Percentiles rank a stretch among this genome's conserved stretches.
These are phyloP conservation scores for Muscicapa adusta DNA, from an alignment of 2,113 vertebrate species.

Conservation along the genomic window DNA sequence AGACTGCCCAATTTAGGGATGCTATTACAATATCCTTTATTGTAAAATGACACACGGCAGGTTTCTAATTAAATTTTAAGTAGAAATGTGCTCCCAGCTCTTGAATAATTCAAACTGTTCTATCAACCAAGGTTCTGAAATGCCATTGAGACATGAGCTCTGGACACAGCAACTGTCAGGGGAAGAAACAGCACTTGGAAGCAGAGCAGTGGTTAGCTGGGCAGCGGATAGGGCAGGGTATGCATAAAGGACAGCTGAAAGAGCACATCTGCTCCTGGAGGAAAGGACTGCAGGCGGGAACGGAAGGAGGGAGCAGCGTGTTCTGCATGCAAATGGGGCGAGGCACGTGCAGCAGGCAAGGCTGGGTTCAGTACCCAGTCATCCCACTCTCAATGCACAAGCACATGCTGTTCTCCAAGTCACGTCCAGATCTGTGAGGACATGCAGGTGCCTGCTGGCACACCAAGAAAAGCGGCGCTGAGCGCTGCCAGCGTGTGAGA, in stretches of 20 bases:
- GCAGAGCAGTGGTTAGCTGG: not conserved
- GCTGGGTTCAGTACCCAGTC: not conserved
- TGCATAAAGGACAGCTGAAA: constrained; percentile 19
- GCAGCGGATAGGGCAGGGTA: not conserved
- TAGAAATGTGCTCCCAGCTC: constrained; percentile 40
- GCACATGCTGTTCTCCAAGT: constrained; percentile 52
- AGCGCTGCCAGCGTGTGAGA: not conserved
- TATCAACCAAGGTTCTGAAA: constrained; percentile 58
- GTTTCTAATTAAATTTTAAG: constrained; percentile 70
- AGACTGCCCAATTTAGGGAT: constrained; percentile 21
- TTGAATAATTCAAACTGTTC: constrained; percentile 65
- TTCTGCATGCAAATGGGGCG: not conserved
- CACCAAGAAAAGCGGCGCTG: constrained; percentile 9
- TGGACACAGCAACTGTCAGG: not conserved
- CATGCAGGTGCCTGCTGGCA: constrained; percentile 54
- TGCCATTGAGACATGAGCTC: not conserved
- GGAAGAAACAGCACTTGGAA: not conserved
- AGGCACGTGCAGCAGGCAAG: constrained; percentile 37
- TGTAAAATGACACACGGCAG: constrained; percentile 61
- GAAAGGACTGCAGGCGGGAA: constrained; percentile 49
- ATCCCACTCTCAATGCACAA: constrained; percentile 45
- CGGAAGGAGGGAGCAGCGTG: constrained; percentile 33
- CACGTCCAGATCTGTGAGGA: constrained; percentile 32
- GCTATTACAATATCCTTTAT: constrained; percentile 55
- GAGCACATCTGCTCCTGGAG: constrained; percentile 34